Conservation (phyloP, 2,797 vertebrate genomes). For the Hemitrygon akajei region DNA sequence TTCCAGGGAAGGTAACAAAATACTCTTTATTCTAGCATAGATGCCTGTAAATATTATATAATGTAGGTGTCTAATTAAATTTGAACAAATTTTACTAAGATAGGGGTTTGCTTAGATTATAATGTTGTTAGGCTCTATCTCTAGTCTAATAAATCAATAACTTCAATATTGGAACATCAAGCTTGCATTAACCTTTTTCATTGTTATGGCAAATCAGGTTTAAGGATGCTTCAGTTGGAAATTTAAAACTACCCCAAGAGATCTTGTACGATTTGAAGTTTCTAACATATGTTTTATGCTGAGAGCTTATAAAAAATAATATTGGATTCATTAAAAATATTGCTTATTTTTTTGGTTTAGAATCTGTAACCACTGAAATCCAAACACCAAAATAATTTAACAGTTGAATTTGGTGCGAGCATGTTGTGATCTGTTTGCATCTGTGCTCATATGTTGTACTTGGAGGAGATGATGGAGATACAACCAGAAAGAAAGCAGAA, state of each 20-base stretch:
- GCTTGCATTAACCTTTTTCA: constrained; percentile 19
- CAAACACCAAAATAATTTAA: neutral
- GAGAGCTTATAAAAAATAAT: neutral
- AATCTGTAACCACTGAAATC: constrained; percentile 29
- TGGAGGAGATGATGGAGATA: neutral
- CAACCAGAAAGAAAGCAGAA: neutral
- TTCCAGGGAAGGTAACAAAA: neutral
- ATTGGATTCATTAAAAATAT: neutral
- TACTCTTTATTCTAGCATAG: neutral
- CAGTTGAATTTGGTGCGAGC: neutral
- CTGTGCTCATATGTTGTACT: neutral
- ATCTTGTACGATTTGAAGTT: neutral
- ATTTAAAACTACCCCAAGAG: neutral
- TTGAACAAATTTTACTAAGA: neutral
- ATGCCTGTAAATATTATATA: neutral
- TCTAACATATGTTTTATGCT: neutral
- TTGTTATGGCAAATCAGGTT: constrained; percentile 21
- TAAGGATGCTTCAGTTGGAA: neutral
- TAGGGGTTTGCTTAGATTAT: neutral
- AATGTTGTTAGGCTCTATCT: neutral
- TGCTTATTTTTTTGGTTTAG: neutral
- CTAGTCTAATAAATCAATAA: neutral
- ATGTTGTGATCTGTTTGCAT: constrained; percentile 12
- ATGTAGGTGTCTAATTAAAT: neutral
- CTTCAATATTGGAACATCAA: neutral